A percentile compares a stretch with the other conserved stretches of the same genome.
Conservation (phyloP, 2,888 invertebrate species). For the Galeruca laticollis region DNA sequence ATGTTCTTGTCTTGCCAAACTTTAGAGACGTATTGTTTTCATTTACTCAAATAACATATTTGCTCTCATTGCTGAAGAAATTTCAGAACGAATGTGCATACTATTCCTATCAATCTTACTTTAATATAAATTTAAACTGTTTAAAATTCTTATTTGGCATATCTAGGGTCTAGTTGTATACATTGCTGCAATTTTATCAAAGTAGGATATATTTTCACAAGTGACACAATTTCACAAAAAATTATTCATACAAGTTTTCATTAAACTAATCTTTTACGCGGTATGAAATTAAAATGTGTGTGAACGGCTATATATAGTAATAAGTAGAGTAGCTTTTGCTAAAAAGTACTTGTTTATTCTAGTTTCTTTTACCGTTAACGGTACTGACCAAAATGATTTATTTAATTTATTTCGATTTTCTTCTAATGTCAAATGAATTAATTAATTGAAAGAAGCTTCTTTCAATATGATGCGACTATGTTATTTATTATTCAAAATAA, state of each 20-base stretch:
- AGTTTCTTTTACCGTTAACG: neutral
- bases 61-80: too few relatives aligned
- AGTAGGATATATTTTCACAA: neutral
- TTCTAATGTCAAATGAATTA: neutral
- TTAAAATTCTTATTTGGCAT: too few relatives aligned
- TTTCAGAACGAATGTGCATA: too few relatives aligned
- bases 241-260: slow-evolving; percentile 1
- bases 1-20: too few relatives aligned
- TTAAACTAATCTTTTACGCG: slow-evolving; percentile 6
- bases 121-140: too few relatives aligned
- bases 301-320: slow-evolving; percentile 4
- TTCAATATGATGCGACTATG: too few relatives aligned
- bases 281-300: slow-evolving; percentile 4
- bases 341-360: neutral
- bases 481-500: too few relatives aligned
- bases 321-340: neutral
- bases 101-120: too few relatives aligned
- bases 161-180: too few relatives aligned
- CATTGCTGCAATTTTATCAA: too few relatives aligned
- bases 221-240: neutral
- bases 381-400: neutral
- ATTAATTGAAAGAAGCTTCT: neutral
- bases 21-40: too few relatives aligned
- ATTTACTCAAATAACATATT: too few relatives aligned
- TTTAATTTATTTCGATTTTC: neutral